Evolutionary conservation across 1,140 invertebrate species (phyloP).

Genomic region (Radopholus similis): DNA sequence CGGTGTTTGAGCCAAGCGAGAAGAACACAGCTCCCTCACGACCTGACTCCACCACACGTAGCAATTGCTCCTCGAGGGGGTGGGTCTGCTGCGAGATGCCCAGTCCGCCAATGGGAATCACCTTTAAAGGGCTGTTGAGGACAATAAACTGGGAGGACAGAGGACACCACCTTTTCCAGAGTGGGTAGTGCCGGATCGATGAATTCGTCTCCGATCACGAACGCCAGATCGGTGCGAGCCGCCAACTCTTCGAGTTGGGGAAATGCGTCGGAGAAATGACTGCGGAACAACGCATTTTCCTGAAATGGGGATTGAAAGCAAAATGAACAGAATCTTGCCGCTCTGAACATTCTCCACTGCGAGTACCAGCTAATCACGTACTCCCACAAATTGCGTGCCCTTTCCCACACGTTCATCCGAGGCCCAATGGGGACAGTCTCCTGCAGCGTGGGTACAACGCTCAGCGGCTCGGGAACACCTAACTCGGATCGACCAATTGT

Average conservation of each 20-base stretch:
- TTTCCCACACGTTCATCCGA: conserved; percentile 27
- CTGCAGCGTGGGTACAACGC: conserved; percentile 29
- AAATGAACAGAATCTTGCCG: too few relatives aligned
- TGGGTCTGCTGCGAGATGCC: conserved; percentile 13
- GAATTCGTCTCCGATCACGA: conserved; percentile 35
- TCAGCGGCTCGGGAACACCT: conserved; percentile 33
- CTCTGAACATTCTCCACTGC: neutral
- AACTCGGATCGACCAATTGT: neutral
- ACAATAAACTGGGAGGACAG: neutral
- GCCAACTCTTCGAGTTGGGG: conserved; percentile 23
- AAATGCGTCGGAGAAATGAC: conserved; percentile 31
- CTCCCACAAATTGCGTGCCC: conserved; percentile 21
- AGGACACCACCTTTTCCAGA: conserved; percentile 17
- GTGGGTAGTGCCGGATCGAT: conserved; percentile 34
- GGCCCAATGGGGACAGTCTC: conserved; percentile 24
- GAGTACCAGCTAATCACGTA: neutral
- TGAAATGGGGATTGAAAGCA: conserved; percentile 3
- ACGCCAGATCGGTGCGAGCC: conserved; percentile 20
- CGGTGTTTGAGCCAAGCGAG: conserved; percentile 27
- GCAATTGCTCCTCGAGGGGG: conserved; percentile 10
- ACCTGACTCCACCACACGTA: conserved; percentile 18
- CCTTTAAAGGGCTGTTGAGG: neutral
- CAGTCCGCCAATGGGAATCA: conserved; percentile 15
- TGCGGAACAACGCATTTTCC: conserved; percentile 33
- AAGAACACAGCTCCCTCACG: conserved; percentile 31